Evolutionary conservation across 2,113 vertebrate genomes (phyloP).

Genomic region (Fregata magnificens): DNA sequence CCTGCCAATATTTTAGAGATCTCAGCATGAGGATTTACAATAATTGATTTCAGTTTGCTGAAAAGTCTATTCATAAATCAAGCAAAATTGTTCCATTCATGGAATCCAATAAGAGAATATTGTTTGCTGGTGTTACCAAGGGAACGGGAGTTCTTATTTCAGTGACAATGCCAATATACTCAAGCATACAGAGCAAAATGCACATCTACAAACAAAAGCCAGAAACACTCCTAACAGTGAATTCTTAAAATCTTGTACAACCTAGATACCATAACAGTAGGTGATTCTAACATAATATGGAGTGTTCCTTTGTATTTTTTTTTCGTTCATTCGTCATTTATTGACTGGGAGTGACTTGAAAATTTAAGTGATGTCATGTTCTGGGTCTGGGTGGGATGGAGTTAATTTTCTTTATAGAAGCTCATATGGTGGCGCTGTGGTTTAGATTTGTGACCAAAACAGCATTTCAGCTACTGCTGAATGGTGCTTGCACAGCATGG

Average conservation of each 20-base stretch:
- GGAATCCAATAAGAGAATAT: neutral
- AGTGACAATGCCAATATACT: neutral
- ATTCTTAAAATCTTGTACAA: neutral
- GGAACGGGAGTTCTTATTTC: neutral
- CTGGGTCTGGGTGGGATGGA: neutral
- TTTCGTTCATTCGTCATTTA: neutral
- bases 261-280: neutral
- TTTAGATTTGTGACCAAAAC: neutral
- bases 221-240: neutral
- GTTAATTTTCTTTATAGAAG: neutral
- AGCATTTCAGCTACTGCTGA: neutral
- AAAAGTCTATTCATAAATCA: slow-evolving; percentile 29
- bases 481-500: accelerated
- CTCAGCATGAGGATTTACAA: neutral
- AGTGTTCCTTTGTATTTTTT: neutral
- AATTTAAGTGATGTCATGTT: neutral
- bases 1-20: neutral
- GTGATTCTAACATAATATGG: neutral
- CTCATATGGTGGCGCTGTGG: neutral
- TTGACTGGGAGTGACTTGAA: neutral
- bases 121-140: neutral
- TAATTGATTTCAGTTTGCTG: slow-evolving; percentile 17
- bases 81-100: slow-evolving; percentile 9
- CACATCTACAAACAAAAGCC: neutral
- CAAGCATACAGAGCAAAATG: neutral